Conservation (phyloP, 2,113 vertebrate genomes). For the Podarcis cretensis region DNA sequence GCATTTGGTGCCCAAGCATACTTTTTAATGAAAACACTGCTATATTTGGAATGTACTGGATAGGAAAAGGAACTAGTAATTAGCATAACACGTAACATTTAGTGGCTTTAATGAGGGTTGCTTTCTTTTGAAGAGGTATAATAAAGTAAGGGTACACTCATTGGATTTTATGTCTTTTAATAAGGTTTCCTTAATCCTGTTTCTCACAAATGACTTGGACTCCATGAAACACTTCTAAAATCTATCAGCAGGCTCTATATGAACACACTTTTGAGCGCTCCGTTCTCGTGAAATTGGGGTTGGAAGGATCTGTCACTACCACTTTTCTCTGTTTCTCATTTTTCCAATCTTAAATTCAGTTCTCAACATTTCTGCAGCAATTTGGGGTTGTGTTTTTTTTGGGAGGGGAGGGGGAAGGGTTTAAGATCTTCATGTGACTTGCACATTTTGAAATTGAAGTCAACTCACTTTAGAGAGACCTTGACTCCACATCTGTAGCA, state of each 20-base stretch:
- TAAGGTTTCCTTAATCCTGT: slow-evolving; percentile 50
- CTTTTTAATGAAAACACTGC: slow-evolving; percentile 39
- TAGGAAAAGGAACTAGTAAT: slow-evolving; percentile 49
- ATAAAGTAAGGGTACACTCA: slow-evolving; percentile 27
- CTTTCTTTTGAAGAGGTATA: slow-evolving; percentile 41
- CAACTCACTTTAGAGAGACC: too few relatives aligned
- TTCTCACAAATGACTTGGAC: slow-evolving; percentile 50
- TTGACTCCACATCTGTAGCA: too few relatives aligned
- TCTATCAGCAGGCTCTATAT: slow-evolving; percentile 46
- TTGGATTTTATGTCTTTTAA: slow-evolving; percentile 45
- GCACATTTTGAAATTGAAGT: too few relatives aligned
- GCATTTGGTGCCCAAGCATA: neutral
- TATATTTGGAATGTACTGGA: slow-evolving; percentile 50
- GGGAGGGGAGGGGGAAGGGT: too few relatives aligned
- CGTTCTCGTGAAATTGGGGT: slow-evolving; percentile 8
- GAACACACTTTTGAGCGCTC: slow-evolving; percentile 23
- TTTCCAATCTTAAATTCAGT: too few relatives aligned
- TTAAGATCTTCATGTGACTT: too few relatives aligned
- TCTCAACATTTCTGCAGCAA: too few relatives aligned
- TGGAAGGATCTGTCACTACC: too few relatives aligned
- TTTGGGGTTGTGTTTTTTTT: too few relatives aligned
- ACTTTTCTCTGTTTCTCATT: too few relatives aligned
- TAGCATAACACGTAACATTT: slow-evolving; percentile 27
- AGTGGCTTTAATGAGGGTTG: slow-evolving; percentile 47
- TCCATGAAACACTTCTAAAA: slow-evolving; percentile 41